Base-by-base conservation (phyloP, 2,888 invertebrate genomes). In the Plagodis pulveraria region DNA sequence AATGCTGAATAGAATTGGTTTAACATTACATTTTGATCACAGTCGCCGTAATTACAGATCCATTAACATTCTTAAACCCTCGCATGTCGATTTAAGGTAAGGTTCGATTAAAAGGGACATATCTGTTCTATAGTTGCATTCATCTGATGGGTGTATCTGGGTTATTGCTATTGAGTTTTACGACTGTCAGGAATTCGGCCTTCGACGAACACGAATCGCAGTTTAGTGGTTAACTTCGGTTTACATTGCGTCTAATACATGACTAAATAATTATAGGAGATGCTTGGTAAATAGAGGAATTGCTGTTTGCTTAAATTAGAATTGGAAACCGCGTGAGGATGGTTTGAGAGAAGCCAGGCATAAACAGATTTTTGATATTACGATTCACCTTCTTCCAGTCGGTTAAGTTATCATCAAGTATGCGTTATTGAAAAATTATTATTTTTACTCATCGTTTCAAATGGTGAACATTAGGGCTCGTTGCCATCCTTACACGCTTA, bases 141-240 rank as follows among this genome's bases (percentile, higher is more conserved):
- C 78, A 74, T 78, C 69, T 70, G 76, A 79, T 80, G 82, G 83
- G 81, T 81, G 80, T 78, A 88, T 85, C 87, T 88, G 79, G 89
- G 89, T 88, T 87, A 86, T 70, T 72, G 71, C 77, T 75, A 83
- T 81, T 78, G 78, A 74, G 74, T 82, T 84, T 89, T 87, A 89
- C 22, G 22, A 22, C 84, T 83, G 80, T 81, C 70, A 71, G 78
- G 82, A 79, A 82, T 85, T 78, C 67, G 73, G 76, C 87, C 86
- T 88, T 88, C 84, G 76, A 67, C 72, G 64, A 67, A 69, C 48
- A 36, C 72, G 64, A 69, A 72, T 65, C 73, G 70, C 69, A 67
- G 72, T 67, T 61, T 63, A 65, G 71, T 69, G 71, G 71, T 62
- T 56, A 46, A 22, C 49, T 60, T 34, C 62, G 65, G 65, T 71